Evolutionary conservation across 2,888 invertebrate genomes (phyloP), one percentile per base, ranked within the genome.

Genomic region (Entomobrya multifasciata): DNA sequence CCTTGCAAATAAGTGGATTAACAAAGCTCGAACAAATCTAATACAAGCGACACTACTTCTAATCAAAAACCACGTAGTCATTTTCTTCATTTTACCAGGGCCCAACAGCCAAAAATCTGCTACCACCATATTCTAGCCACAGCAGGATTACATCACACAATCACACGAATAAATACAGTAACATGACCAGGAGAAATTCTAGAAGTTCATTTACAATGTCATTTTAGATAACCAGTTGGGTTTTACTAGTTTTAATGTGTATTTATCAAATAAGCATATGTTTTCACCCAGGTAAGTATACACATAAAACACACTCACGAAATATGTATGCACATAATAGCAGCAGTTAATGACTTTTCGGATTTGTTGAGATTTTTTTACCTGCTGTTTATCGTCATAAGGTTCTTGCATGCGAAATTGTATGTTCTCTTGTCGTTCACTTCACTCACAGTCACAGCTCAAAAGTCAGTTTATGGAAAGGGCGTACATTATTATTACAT

Each of bases 1-100:
- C 83, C 83, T 83, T 74, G 83, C 83, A 82, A 72, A 76, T 83
- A 82, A 72, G 82, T 60, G 30, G 83, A 74, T 74, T 55, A 74
- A 74, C 74, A 30, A 74, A 74, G 20, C 55, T 55, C 4, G 74
- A 55, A 55, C 74, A 10, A 55, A 41, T 36, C 20, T 30, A 74
- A 52, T 74, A 55, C 55, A 22, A 36, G 6, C 36, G 27, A 30
- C 74, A 20, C 52, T 27, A 10, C n/a, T 30, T 41, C 8, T 15
- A 44, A 25, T 10, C 15, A 22, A 25, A 70, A 22, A 15, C 22
- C 22, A 25, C 36, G 36, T 36, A 49, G 49, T 49, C 49, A 49
- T 49, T 49, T n/a, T n/a, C 49, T 49, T 49, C n/a, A 15, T 49
- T 49, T 49, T 15, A 8, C 49, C 49, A 49, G 13, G 2, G 13